A percentile compares a stretch with the other conserved stretches of the same genome.
Conservation (phyloP, 2,113 vertebrate genomes). For the Anthoscopus minutus region DNA sequence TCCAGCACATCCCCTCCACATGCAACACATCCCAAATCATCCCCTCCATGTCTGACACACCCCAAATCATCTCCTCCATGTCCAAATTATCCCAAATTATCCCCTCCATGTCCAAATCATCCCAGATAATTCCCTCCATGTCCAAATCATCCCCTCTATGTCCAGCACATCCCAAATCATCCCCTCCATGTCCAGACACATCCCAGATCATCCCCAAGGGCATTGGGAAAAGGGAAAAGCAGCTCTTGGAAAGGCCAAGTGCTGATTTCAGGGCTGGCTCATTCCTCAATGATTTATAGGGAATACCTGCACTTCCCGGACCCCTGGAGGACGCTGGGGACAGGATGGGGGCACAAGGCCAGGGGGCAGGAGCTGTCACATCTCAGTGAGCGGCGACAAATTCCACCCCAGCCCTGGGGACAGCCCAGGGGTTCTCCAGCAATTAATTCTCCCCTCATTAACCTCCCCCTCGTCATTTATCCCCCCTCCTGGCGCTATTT, state of each 20-base stretch:
- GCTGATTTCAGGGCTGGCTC: neutral
- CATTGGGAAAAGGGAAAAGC: neutral
- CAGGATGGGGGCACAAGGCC: fast-evolving
- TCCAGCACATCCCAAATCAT: neutral
- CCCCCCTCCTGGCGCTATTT: fast-evolving
- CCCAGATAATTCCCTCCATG: neutral
- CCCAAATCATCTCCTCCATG: neutral
- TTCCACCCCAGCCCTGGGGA: neutral
- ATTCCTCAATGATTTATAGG: neutral
- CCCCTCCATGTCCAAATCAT: neutral
- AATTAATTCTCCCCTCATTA: neutral
- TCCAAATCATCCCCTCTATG: neutral
- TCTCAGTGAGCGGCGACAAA: neutral
- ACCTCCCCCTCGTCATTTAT: neutral
- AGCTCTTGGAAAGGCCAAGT: no score
- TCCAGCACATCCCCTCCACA: neutral
- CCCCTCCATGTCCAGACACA: neutral
- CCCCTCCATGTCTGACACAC: neutral
- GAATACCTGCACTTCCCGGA: fast-evolving
- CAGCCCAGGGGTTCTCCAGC: neutral
- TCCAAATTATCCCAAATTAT: neutral
- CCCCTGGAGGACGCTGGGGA: neutral
- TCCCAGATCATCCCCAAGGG: neutral
- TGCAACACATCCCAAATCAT: neutral
- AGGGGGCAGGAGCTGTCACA: neutral